Conservation (phyloP, 2,888 invertebrate genomes). For the Sinodicranocentrus sp. region DNA sequence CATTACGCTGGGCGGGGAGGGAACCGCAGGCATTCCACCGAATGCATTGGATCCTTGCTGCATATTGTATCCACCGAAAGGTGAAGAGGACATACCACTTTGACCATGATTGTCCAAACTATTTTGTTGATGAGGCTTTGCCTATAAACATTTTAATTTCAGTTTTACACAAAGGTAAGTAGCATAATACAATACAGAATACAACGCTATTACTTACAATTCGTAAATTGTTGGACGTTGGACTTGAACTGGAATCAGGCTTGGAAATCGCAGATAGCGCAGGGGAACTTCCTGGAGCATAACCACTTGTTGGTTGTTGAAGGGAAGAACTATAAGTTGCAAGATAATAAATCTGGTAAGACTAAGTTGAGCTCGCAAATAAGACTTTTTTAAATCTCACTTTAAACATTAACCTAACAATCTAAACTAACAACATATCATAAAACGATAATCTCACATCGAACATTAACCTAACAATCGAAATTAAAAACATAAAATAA, state of each 20-base stretch:
- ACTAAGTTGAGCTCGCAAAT: too few species aligned
- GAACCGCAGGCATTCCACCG: conserved; percentile 69
- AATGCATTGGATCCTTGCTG: conserved; percentile 68
- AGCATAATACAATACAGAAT: background rate
- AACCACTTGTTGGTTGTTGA: conserved; percentile 71
- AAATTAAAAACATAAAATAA: too few species aligned
- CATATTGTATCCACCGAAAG: conserved; percentile 69
- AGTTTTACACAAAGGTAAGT: background rate
- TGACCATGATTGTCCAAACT: conserved; percentile 70
- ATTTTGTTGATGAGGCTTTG: conserved; percentile 56
- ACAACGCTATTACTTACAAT: conserved; percentile 60
- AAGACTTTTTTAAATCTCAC: conserved; percentile 12
- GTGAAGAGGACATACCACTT: conserved; percentile 68
- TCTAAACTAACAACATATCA: too few species aligned
- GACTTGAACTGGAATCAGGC: conserved; percentile 75
- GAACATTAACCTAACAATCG: too few species aligned
- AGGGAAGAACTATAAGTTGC: conserved; percentile 68
- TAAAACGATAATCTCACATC: too few species aligned
- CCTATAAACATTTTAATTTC: background rate
- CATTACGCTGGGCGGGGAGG: conserved; percentile 70
- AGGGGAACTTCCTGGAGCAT: conserved; percentile 69
- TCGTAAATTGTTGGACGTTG: conserved; percentile 70
- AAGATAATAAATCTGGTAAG: too few species aligned
- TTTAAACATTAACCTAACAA: too few species aligned
- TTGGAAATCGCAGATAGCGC: conserved; percentile 74